Evolutionary conservation across 2,113 vertebrate genomes (phyloP), one percentile per base, ranked within the genome.

Genomic region (Calonectris borealis): DNA sequence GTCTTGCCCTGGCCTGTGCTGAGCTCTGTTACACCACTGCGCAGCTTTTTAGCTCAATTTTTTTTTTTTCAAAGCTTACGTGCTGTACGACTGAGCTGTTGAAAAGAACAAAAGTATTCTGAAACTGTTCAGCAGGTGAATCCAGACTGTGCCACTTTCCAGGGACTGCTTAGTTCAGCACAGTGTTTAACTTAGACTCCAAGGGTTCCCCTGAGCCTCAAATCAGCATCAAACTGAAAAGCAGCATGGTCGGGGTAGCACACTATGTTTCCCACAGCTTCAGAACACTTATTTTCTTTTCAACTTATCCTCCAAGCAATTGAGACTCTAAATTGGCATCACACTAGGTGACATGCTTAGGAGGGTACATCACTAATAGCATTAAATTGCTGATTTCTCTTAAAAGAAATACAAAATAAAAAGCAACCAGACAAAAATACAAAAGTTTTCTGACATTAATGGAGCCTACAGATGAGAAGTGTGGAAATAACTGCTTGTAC

Each of bases 241-340:
- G 54, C 86, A 93, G 70, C 68, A 34, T 87, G 88, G 68, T 87
- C 62, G 82, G 83, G 48, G 70, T 69, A 88, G 60, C 54, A 31
- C 32, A 25, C 55, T 19, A 2, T 55, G 68, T 86, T 86, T 79
- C 85, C 68, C 36, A 75, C 72, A 85, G 85, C 21, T 94, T 97
- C 86, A 4, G 40, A 94, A 94, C 62, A 58, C 70, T 95, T 81
- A 60, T 48, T 96, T 97, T 91, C 93, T 94, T 93, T 96, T 93
- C 83, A 96, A 10, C 83, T 86, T 86, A 44, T 44, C 21, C 73
- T 90, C 81, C 34, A 69, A 73, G 69, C 54, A 82, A 84, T 62
- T 76, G 91, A 72, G 52, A 69, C 79, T 78, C 65, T 78, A 83
- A 97, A 95, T 83, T 95, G 91, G 25, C 69, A 60, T 92, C 76